Conservation (phyloP, 1,140 invertebrate species). For the Brachionus rotundiformis region DNA sequence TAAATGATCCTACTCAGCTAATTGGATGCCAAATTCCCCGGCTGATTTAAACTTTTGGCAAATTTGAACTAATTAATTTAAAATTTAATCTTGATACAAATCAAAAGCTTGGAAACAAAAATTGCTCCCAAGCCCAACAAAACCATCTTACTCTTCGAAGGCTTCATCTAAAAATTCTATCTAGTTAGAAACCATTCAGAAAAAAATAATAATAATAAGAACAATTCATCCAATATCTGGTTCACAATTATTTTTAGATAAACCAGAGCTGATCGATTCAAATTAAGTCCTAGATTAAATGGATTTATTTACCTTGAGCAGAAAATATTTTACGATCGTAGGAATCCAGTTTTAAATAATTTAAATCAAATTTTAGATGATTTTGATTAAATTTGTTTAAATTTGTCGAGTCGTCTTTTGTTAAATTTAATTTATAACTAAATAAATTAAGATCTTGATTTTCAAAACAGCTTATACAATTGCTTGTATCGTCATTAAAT, state of each 20-base stretch:
- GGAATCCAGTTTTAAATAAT: slow-evolving; percentile 50
- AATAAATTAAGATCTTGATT: neutral
- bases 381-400: slow-evolving; percentile 18
- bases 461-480: slow-evolving; percentile 9
- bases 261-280: neutral
- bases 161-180: neutral
- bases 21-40: neutral
- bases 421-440: slow-evolving; percentile 7
- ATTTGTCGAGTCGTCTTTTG: slow-evolving; percentile 9
- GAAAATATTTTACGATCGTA: slow-evolving; percentile 32
- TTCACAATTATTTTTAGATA: neutral
- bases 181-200: neutral
- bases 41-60: neutral
- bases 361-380: slow-evolving; percentile 26
- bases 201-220: neutral
- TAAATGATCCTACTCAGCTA: neutral
- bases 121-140: too few species aligned
- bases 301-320: slow-evolving; percentile 23
- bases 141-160: too few species aligned
- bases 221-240: neutral
- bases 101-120: neutral
- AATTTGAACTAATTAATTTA: neutral
- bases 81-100: neutral
- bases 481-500: slow-evolving; percentile 17
- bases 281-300: neutral